Conservation (phyloP, 1,140 invertebrate genomes). For the Drosophila ananassae region DNA sequence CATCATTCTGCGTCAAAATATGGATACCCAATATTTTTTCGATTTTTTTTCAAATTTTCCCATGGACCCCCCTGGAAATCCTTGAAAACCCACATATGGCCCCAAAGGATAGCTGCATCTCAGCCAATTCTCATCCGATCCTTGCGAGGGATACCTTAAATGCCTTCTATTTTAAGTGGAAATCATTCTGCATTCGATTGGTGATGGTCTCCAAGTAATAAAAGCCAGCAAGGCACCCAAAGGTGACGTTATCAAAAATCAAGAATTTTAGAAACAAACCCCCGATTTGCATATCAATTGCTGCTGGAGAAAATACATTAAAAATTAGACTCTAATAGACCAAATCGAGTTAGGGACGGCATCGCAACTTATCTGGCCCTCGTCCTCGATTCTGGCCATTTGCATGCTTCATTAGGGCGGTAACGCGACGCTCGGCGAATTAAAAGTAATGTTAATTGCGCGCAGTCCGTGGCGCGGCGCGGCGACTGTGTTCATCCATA, state of each 20-base stretch:
- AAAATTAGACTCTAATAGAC: constrained; percentile 73
- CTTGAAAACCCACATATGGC: too few relatives aligned
- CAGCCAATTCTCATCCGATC: too few relatives aligned
- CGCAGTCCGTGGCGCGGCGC: constrained; percentile 17
- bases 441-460: constrained; percentile 83
- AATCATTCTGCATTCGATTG: too few relatives aligned
- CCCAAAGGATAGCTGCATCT: too few relatives aligned
- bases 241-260: background rate
- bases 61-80: too few relatives aligned
- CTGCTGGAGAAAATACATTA: constrained; percentile 57
- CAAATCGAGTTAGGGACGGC: constrained; percentile 69
- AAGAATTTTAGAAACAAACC: background rate
- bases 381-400: constrained; percentile 42
- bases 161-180: too few relatives aligned
- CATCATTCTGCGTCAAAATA: too few relatives aligned
- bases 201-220: too few relatives aligned
- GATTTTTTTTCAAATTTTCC: too few relatives aligned
- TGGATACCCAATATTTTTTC: too few relatives aligned
- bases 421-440: constrained; percentile 55
- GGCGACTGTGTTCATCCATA: constrained; percentile 69
- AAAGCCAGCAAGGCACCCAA: background rate
- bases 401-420: constrained; percentile 78
- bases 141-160: too few relatives aligned
- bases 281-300: constrained; percentile 73
- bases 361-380: constrained; percentile 44